Conservation (phyloP, 2,888 invertebrate species). For the Yponomeuta evonymella region DNA sequence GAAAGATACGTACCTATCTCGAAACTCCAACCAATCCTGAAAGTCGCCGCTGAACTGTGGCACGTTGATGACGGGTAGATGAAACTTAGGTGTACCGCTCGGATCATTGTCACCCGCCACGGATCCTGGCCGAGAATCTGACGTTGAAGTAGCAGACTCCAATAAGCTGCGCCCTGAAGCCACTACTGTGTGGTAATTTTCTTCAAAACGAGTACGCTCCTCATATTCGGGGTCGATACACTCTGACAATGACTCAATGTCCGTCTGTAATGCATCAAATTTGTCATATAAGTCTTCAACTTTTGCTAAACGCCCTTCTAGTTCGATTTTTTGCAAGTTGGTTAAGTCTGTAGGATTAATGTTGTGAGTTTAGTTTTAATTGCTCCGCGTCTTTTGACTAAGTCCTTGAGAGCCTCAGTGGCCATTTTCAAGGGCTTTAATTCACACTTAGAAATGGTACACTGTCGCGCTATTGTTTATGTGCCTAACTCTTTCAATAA, state of each 20-base stretch:
- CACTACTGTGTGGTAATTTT: constrained; percentile 18
- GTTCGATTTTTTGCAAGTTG: constrained; percentile 5
- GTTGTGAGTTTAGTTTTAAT: background rate
- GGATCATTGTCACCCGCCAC: background rate
- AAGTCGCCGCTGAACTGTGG: constrained; percentile 18
- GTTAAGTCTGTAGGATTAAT: background rate
- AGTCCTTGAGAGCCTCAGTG: background rate
- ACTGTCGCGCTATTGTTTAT: background rate
- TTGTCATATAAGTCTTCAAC: constrained; percentile 16
- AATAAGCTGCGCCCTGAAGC: constrained; percentile 14
- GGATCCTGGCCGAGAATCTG: background rate
- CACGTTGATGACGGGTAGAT: constrained; percentile 16
- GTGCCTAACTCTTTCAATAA: too few relatives aligned
- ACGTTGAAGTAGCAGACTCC: background rate
- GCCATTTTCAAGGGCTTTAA: background rate
- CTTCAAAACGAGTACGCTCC: constrained; percentile 20
- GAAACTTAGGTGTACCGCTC: constrained; percentile 15
- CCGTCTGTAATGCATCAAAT: constrained; percentile 22
- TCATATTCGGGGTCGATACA: constrained; percentile 16
- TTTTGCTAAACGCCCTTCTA: constrained; percentile 13
- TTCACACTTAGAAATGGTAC: background rate
- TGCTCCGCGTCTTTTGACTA: background rate
- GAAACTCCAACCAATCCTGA: constrained; percentile 12
- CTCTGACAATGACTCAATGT: constrained; percentile 20
- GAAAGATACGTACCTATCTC: constrained; percentile 7